These are phyloP conservation scores for Artemia sinica DNA, from an alignment of 2,888 invertebrate genomes.

Conservation along the genomic window DNA sequence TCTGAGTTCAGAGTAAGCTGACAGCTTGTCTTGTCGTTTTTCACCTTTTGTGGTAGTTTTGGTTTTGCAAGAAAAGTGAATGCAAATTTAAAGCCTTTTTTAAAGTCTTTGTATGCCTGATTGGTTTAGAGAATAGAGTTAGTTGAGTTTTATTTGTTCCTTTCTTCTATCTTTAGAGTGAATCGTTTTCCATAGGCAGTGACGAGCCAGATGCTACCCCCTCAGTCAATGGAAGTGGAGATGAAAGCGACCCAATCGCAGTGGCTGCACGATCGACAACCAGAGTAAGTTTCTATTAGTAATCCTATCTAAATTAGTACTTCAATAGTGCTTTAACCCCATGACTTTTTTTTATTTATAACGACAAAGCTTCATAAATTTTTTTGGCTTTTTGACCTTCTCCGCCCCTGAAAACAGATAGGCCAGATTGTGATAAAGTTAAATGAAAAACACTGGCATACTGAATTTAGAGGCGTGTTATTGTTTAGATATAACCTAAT, in stretches of 20 bases:
- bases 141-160: neutral
- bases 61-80: neutral
- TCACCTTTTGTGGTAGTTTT: neutral
- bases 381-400: too few relatives aligned
- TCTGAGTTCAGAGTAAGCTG: slow-evolving; percentile 18
- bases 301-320: neutral
- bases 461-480: too few relatives aligned
- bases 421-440: too few relatives aligned
- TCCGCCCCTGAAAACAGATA: too few relatives aligned
- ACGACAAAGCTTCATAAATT: too few relatives aligned
- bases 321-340: too few relatives aligned
- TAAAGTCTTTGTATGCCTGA: neutral
- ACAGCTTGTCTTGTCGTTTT: neutral
- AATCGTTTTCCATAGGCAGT: slow-evolving; percentile 9
- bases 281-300: neutral
- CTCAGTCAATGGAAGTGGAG: neutral
- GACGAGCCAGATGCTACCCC: neutral
- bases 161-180: slow-evolving; percentile 3
- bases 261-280: slow-evolving; percentile 2
- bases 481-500: too few relatives aligned
- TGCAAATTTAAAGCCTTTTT: neutral
- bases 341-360: too few relatives aligned
- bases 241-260: neutral
- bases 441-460: too few relatives aligned
- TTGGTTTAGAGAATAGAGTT: neutral